phyloP scores from a whole-genome alignment of 2,888 invertebrate species.

The Drosophila sordidapex region DNA sequence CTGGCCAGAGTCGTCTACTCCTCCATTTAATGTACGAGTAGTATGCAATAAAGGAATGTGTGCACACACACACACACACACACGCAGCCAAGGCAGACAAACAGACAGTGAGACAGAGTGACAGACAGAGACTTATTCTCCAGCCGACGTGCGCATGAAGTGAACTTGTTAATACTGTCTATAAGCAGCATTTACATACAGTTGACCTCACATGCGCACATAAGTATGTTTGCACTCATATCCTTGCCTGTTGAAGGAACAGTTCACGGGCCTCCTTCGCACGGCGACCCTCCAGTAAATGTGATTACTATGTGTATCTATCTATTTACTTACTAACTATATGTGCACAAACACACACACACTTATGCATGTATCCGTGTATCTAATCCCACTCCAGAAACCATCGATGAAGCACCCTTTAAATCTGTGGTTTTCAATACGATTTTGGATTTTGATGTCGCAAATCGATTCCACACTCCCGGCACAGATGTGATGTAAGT shows the following conservation, averaged over 20 bases:
- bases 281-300: conserved; percentile 53
- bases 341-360: conserved; percentile 15
- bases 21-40: conserved; percentile 66
- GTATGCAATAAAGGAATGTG: conserved; percentile 69
- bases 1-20: conserved; percentile 23
- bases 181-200: conserved; percentile 74
- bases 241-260: conserved; percentile 42
- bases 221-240: conserved; percentile 27
- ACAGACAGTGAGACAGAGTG: not conserved
- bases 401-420: conserved; percentile 19
- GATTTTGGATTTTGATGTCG: conserved; percentile 1
- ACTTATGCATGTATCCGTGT: conserved; percentile 15
- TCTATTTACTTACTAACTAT: conserved; percentile 8
- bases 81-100: conserved; percentile 15
- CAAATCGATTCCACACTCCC: conserved; percentile 4
- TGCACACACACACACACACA: conserved; percentile 50
- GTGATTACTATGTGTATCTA: conserved; percentile 41
- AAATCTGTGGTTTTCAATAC: conserved; percentile 8
- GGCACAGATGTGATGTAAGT: conserved; percentile 19
- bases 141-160: conserved; percentile 57
- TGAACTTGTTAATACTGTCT: conserved; percentile 75
- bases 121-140: conserved; percentile 20
- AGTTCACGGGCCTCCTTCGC: conserved; percentile 22
- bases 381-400: conserved; percentile 3
- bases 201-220: conserved; percentile 62